These are phyloP conservation scores for Scaptomyza parva DNA, from an alignment of 2,888 invertebrate species.

Conservation along the genomic window DNA sequence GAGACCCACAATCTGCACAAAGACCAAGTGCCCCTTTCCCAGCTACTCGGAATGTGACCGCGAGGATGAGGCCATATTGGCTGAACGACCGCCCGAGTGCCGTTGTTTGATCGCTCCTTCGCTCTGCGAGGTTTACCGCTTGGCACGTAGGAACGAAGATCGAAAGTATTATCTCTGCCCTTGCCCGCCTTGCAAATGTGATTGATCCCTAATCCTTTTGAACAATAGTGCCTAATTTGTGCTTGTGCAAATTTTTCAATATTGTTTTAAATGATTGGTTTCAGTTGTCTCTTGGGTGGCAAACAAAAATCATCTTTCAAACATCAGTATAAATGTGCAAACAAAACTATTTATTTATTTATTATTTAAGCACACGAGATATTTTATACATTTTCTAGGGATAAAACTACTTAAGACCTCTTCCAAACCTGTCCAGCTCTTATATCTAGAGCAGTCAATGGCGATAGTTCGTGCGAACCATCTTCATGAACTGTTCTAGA, in stretches of 20 bases:
- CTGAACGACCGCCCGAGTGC: conserved; percentile 47
- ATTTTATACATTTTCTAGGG: too few species aligned
- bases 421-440: background rate
- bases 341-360: too few species aligned
- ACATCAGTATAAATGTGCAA: background rate
- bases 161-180: conserved; percentile 16
- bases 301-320: background rate
- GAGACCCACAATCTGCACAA: conserved; percentile 17
- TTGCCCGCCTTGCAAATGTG: conserved; percentile 25
- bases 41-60: conserved; percentile 64
- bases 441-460: conserved; percentile 5
- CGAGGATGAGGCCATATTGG: conserved; percentile 14
- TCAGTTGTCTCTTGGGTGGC: too few species aligned
- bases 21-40: conserved; percentile 60
- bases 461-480: background rate
- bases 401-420: background rate
- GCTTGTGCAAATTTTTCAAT: background rate
- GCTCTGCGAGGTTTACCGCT: conserved; percentile 14
- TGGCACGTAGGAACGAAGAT: background rate
- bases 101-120: conserved; percentile 13
- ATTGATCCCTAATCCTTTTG: background rate
- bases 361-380: background rate
- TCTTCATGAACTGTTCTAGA: background rate
- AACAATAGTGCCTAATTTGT: conserved; percentile 19
- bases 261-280: conserved; percentile 22